A percentile compares a stretch with the other conserved stretches of the same genome.
phyloP scores from a whole-genome alignment of 2,888 invertebrate genomes.

The Itoplectis maculator region DNA sequence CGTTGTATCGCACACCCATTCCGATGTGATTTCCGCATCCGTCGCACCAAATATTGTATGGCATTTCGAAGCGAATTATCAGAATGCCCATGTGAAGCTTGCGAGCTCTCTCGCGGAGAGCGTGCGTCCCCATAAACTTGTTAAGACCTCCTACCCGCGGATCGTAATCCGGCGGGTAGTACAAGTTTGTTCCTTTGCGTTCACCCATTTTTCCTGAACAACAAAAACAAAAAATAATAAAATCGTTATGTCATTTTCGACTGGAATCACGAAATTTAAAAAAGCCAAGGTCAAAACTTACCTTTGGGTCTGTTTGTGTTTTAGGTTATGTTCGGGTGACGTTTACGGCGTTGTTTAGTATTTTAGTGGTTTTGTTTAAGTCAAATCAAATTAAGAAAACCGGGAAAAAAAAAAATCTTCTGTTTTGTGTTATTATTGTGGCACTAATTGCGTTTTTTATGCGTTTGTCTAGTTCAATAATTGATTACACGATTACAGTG shows the following conservation, averaged over 20 bases:
- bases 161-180: slow-evolving; percentile 99
- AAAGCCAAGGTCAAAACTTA: not conserved
- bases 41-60: slow-evolving; percentile 99
- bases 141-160: slow-evolving; percentile 97
- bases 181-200: slow-evolving; percentile 98
- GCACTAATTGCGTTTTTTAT: no score
- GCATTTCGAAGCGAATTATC: slow-evolving; percentile 99
- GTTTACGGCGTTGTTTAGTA: not conserved
- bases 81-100: slow-evolving; percentile 98
- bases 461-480: no score
- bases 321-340: slow-evolving; percentile 5
- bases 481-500: no score
- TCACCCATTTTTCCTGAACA: slow-evolving; percentile 95
- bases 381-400: no score
- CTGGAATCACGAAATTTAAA: not conserved
- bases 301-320: not conserved
- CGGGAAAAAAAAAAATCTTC: no score
- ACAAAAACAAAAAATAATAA: not conserved
- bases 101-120: slow-evolving; percentile 97
- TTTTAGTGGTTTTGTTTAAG: not conserved
- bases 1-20: slow-evolving; percentile 99
- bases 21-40: slow-evolving; percentile 99
- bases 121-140: slow-evolving; percentile 97
- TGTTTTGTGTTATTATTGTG: no score
- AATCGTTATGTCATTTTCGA: not conserved